A percentile compares a stretch with the other conserved stretches of the same genome.
phyloP scores from a whole-genome alignment of 92 coral and sea anemone genomes.

The Zoanthus solanderi region DNA sequence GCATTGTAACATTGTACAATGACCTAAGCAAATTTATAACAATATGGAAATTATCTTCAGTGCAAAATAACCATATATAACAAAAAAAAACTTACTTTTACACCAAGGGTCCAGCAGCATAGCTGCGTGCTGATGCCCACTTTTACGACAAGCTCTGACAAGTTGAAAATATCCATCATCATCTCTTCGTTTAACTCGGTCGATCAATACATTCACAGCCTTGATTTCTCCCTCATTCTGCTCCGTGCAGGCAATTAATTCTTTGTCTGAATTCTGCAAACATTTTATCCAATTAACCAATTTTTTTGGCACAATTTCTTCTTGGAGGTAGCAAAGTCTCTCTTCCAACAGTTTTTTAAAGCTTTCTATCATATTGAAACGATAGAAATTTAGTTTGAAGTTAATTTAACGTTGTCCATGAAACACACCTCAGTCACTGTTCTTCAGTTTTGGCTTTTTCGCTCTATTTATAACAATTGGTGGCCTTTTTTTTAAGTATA shows the following conservation, averaged over 20 bases:
- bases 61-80: not conserved
- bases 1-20: no score
- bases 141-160: not conserved
- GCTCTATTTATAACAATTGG: no score
- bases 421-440: not conserved
- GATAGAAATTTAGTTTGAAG: not conserved
- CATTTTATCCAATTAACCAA: not conserved
- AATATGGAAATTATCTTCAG: no score
- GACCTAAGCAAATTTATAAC: no score
- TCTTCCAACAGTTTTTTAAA: not conserved
- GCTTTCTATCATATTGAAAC: not conserved
- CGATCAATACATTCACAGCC: not conserved
- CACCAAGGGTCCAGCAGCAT: conserved; percentile 20
- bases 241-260: not conserved
- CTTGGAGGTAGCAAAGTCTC: not conserved
- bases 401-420: not conserved
- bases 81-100: conserved; percentile 21
- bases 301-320: not conserved
- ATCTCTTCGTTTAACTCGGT: not conserved
- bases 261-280: conserved; percentile 13
- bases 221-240: not conserved
- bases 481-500: no score
- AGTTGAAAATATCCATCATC: conserved; percentile 3
- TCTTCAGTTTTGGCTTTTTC: not conserved
- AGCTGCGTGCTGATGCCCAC: conserved; percentile 35